Percentiles rank a stretch among this genome's conserved stretches.
Conservation (phyloP, 2,797 vertebrate genomes). For the Melanotaenia boesemani region DNA sequence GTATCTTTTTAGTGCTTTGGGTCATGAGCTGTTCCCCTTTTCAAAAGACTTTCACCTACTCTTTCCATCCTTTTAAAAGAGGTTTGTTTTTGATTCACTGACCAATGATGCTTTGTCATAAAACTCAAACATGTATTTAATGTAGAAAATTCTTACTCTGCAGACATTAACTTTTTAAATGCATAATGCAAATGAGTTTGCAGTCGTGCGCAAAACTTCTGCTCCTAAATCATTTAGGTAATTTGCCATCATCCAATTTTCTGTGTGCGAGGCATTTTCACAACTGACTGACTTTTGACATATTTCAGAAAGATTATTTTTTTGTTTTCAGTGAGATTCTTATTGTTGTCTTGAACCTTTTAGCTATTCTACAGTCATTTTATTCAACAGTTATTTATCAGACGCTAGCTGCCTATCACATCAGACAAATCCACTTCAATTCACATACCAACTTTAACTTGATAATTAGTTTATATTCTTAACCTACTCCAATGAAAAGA, state of each 20-base stretch:
- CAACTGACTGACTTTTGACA: background rate
- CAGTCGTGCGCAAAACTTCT: background rate
- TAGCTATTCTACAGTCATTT: background rate
- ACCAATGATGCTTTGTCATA: background rate
- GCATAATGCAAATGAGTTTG: background rate
- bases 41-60: background rate
- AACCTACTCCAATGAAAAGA: background rate
- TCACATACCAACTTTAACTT: background rate
- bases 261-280: background rate
- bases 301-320: background rate
- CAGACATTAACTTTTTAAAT: background rate
- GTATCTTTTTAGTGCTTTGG: background rate
- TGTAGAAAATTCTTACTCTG: background rate
- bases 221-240: background rate
- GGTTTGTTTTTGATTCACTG: background rate
- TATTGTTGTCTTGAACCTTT: background rate
- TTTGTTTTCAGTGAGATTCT: background rate
- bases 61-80: background rate
- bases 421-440: background rate
- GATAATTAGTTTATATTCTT: background rate
- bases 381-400: background rate
- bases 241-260: background rate
- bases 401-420: background rate
- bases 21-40: conserved; percentile 1
- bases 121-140: background rate